phyloP scores from a whole-genome alignment of 2,113 vertebrate species.

The Urocolius indicus region DNA sequence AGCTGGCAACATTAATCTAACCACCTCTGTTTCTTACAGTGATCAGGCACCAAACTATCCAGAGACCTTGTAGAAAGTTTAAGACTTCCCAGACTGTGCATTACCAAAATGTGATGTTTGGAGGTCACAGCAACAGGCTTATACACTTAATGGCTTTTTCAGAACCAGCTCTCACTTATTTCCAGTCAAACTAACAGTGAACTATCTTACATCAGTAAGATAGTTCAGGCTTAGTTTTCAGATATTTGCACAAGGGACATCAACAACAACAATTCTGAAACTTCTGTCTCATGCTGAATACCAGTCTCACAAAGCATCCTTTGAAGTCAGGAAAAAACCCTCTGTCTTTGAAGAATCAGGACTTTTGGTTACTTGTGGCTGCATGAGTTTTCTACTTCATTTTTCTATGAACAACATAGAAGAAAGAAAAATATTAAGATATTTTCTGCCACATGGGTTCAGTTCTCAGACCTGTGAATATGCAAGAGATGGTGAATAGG shows the following conservation, averaged over 20 bases:
- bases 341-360: not conserved
- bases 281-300: not conserved
- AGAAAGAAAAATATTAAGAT: not conserved
- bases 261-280: not conserved
- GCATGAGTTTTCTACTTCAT: not conserved
- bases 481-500: not conserved
- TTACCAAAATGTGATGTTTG: not conserved
- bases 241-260: not conserved
- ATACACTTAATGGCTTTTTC: not conserved
- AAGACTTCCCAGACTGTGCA: not conserved
- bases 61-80: not conserved
- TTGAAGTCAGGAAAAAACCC: not conserved
- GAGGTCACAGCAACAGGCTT: not conserved
- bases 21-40: not conserved
- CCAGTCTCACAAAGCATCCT: not conserved
- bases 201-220: not conserved
- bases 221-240: not conserved
- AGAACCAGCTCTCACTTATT: not conserved
- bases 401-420: not conserved
- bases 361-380: not conserved
- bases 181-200: not conserved
- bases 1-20: not conserved
- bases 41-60: not conserved
- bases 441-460: not conserved
- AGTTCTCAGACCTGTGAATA: not conserved